Evolutionary conservation across 2,113 vertebrate genomes (phyloP).

Genomic region (Malurus cyaneus): DNA sequence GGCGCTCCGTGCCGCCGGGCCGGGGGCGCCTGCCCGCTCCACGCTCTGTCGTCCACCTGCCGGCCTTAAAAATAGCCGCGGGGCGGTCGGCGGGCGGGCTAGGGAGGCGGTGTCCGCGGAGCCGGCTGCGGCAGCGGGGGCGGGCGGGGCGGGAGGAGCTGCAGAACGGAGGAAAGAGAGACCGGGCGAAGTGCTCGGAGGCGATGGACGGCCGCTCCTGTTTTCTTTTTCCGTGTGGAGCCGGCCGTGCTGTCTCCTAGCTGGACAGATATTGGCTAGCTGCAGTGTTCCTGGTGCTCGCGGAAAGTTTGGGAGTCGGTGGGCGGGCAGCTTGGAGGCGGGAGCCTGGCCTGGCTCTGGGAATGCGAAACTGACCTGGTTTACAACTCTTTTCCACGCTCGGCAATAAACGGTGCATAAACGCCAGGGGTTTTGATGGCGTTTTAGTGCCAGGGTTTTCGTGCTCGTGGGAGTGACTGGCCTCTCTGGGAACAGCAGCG

Average conservation of each 20-base stretch:
- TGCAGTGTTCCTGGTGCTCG: no score
- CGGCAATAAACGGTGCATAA: neutral
- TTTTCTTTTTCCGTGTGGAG: fast-evolving
- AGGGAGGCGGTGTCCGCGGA: neutral
- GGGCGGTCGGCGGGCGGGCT: neutral
- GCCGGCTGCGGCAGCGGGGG: neutral
- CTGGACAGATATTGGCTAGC: neutral
- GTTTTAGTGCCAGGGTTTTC: fast-evolving
- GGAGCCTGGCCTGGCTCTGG: neutral
- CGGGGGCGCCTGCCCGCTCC: neutral
- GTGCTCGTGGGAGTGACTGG: neutral
- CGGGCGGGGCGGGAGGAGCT: neutral
- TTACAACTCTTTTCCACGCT: neutral
- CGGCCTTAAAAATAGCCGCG: neutral
- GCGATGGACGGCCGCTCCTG: fast-evolving
- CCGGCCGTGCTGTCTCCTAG: no score
- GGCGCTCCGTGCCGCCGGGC: neutral
- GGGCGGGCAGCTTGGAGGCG: neutral
- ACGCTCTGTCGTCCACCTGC: neutral
- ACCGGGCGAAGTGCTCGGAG: no score
- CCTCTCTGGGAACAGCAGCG: neutral
- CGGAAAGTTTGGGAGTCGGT: neutral
- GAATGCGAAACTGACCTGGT: neutral
- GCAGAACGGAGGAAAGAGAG: neutral
- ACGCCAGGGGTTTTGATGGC: fast-evolving